Conservation (phyloP, 2,888 invertebrate species). For the Eristalis intricaria region DNA sequence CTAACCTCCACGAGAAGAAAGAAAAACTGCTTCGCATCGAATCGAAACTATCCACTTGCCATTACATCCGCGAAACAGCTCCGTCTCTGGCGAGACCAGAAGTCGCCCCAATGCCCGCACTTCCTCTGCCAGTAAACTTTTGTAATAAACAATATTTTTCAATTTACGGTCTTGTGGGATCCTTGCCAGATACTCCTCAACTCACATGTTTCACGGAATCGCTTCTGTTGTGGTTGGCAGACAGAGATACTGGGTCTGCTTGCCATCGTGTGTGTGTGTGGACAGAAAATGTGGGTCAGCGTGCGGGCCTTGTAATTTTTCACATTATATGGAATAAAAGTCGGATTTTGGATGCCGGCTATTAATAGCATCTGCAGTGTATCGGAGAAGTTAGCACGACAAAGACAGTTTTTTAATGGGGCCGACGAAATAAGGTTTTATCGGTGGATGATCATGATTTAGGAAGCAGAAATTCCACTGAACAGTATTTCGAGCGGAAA, state of each 20-base stretch:
- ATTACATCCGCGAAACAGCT: too few species aligned
- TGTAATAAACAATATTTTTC: conserved; percentile 7
- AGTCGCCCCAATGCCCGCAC: background rate
- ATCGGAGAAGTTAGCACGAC: too few species aligned
- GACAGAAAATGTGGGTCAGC: background rate
- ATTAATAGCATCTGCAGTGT: too few species aligned
- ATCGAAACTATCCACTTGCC: background rate
- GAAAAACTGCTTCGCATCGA: background rate
- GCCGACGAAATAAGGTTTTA: too few species aligned
- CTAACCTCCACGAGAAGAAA: background rate
- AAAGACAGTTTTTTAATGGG: too few species aligned
- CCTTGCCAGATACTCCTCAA: background rate
- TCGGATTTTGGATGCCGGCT: background rate
- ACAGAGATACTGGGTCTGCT: background rate
- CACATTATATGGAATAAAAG: background rate
- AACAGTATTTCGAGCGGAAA: too few species aligned
- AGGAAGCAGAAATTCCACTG: too few species aligned
- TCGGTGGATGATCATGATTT: too few species aligned
- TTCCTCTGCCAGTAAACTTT: background rate
- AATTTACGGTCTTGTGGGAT: background rate
- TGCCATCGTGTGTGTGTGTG: background rate
- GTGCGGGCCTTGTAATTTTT: background rate
- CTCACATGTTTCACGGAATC: background rate
- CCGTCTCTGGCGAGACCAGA: background rate
- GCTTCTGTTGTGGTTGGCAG: background rate